A percentile compares a stretch with the other conserved stretches of the same genome.
phyloP scores from a whole-genome alignment of 2,888 invertebrate species.

The Drosophila quinaria region DNA sequence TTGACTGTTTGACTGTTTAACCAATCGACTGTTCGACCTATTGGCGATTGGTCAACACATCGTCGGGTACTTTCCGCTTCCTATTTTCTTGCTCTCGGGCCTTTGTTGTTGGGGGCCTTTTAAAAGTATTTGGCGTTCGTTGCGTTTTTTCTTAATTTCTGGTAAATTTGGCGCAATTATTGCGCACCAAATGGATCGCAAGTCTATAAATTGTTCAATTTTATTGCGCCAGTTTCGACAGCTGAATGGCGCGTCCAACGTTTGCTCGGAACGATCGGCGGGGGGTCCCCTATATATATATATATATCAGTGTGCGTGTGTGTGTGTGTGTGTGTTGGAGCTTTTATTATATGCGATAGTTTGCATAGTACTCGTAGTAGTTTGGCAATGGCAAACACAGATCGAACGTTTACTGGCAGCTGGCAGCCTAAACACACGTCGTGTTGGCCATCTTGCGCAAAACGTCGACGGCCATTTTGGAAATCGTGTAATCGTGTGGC shows the following conservation, averaged over 20 bases:
- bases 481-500: slow-evolving; percentile 36
- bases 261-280: slow-evolving; percentile 4
- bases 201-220: slow-evolving; percentile 82
- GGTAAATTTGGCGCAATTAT: slow-evolving; percentile 76
- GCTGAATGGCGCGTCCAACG: slow-evolving; percentile 76
- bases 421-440: slow-evolving; percentile 52
- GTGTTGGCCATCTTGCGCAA: slow-evolving; percentile 77
- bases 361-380: slow-evolving; percentile 60
- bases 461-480: slow-evolving; percentile 68
- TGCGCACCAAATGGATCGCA: slow-evolving; percentile 78
- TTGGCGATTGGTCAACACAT: background rate
- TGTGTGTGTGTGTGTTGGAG: slow-evolving; percentile 17
- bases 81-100: slow-evolving; percentile 2
- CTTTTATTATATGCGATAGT: slow-evolving; percentile 64
- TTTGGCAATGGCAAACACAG: slow-evolving; percentile 75
- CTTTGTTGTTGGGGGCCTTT: slow-evolving; percentile 30
- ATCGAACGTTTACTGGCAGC: slow-evolving; percentile 40
- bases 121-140: slow-evolving; percentile 38
- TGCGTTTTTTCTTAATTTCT: slow-evolving; percentile 52
- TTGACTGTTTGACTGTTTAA: background rate
- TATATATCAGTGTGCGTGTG: slow-evolving; percentile 21
- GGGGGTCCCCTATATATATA: slow-evolving; percentile 18
- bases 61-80: slow-evolving; percentile 6
- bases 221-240: slow-evolving; percentile 83
- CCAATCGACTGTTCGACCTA: slow-evolving; percentile 8